phyloP scores from a whole-genome alignment of 64 coral and sea anemone species.

The Orbicella faveolata region DNA sequence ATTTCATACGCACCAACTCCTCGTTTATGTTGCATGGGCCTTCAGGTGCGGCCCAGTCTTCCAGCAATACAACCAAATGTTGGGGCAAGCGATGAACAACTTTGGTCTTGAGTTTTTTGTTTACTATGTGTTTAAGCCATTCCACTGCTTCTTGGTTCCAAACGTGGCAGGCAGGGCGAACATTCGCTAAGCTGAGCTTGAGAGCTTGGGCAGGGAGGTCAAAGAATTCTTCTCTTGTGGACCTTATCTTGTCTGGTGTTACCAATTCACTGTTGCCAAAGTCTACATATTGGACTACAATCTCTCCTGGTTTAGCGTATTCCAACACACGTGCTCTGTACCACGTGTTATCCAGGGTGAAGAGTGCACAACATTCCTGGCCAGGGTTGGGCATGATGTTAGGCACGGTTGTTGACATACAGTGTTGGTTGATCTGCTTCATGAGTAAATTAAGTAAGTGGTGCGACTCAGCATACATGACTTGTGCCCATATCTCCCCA shows the following conservation, averaged over 20 bases:
- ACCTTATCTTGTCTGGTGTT: conserved; percentile 16
- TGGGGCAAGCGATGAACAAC: conserved; percentile 6
- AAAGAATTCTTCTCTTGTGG: conserved; percentile 22
- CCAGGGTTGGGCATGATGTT: not conserved
- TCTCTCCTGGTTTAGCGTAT: not conserved
- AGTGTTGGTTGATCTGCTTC: conserved; percentile 40
- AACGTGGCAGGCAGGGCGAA: conserved; percentile 8
- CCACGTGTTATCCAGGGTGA: conserved; percentile 39
- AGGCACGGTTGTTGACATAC: not conserved
- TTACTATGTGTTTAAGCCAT: conserved; percentile 30
- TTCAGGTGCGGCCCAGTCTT: conserved; percentile 37
- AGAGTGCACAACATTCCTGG: conserved; percentile 36
- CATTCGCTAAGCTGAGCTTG: conserved; percentile 22
- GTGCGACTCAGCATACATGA: not conserved
- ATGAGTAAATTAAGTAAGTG: conserved; percentile 10
- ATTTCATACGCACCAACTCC: conserved; percentile 15
- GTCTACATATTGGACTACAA: conserved; percentile 45
- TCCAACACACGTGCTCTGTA: conserved; percentile 57
- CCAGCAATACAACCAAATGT: conserved; percentile 22
- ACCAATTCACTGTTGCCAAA: conserved; percentile 49
- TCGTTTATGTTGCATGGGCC: conserved; percentile 40
- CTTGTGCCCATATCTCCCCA: conserved; percentile 59
- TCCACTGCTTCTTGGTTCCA: conserved; percentile 42
- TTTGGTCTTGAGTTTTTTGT: conserved; percentile 22
- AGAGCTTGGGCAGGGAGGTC: conserved; percentile 43